Conservation (phyloP, 2,797 vertebrate genomes). For the Enteromius mattozi region DNA sequence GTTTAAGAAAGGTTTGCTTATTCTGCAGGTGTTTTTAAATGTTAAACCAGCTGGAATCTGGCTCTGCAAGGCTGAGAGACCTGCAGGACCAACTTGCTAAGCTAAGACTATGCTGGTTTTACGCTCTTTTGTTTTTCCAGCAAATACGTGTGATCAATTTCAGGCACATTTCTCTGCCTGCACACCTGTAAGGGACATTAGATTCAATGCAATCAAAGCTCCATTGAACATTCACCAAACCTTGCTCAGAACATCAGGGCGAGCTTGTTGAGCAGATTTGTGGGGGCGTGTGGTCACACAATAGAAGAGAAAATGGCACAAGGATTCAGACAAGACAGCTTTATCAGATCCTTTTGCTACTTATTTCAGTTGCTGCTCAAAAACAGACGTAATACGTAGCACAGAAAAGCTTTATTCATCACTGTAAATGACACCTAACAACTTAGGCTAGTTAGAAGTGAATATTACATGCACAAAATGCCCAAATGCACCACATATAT, state of each 20-base stretch:
- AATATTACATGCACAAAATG: background rate
- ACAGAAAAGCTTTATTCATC: background rate
- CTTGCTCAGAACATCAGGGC: constrained; percentile 44
- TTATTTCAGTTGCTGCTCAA: background rate
- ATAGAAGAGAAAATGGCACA: constrained; percentile 7
- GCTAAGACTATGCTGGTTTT: background rate
- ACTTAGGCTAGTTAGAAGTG: constrained; percentile 1
- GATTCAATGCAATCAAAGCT: constrained; percentile 59
- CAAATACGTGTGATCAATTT: background rate
- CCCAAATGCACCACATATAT: constrained; percentile 13
- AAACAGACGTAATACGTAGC: background rate
- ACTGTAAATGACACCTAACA: background rate
- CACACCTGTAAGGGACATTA: constrained; percentile 27
- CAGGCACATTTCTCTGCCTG: background rate
- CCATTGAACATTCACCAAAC: constrained; percentile 57
- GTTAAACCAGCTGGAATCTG: background rate
- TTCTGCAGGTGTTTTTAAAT: background rate
- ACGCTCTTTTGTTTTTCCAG: background rate
- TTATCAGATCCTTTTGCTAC: background rate
- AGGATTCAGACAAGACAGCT: background rate
- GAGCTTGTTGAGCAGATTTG: constrained; percentile 47
- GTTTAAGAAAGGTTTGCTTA: background rate
- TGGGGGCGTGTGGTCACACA: constrained; percentile 32
- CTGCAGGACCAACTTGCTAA: background rate
- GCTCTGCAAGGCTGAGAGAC: background rate